A percentile compares a stretch with the other conserved stretches of the same genome.
These are phyloP conservation scores for Heliothis virescens DNA, from an alignment of 1,140 invertebrate genomes.

Conservation along the genomic window DNA sequence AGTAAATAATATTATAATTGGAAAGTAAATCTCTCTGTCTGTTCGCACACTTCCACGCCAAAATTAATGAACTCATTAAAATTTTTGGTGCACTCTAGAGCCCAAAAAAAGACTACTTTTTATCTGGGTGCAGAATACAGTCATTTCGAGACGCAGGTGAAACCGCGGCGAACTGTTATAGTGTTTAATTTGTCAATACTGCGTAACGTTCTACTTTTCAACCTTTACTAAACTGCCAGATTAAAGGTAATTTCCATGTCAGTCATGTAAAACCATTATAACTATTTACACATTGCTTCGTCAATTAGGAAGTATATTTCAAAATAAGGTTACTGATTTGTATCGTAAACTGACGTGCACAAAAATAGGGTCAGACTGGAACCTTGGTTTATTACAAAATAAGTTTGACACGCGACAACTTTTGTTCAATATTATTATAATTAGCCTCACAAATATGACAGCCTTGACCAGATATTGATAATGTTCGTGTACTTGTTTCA, in stretches of 20 bases:
- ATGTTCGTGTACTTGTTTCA: background rate
- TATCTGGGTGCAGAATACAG: no score
- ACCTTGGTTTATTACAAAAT: conserved; percentile 7
- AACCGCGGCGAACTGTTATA: no score
- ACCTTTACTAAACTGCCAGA: background rate
- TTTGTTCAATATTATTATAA: conserved; percentile 18
- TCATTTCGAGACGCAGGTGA: no score
- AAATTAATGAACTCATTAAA: no score
- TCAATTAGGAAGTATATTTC: conserved; percentile 17
- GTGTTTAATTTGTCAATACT: no score
- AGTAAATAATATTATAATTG: no score
- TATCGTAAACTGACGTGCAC: conserved; percentile 10
- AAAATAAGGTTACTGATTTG: conserved; percentile 27
- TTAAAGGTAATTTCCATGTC: background rate
- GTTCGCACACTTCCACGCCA: no score
- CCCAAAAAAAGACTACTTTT: no score
- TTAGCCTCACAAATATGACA: conserved; percentile 7
- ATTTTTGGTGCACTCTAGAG: no score
- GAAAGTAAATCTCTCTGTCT: no score
- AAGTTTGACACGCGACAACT: conserved; percentile 18
- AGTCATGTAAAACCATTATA: background rate
- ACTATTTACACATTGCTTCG: conserved; percentile 17
- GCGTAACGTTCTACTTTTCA: no score
- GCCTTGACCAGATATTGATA: conserved; percentile 3
- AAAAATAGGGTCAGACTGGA: conserved; percentile 3